Evolutionary conservation across 2,888 invertebrate genomes (phyloP).

Genomic region (Pediacus dermestoides): DNA sequence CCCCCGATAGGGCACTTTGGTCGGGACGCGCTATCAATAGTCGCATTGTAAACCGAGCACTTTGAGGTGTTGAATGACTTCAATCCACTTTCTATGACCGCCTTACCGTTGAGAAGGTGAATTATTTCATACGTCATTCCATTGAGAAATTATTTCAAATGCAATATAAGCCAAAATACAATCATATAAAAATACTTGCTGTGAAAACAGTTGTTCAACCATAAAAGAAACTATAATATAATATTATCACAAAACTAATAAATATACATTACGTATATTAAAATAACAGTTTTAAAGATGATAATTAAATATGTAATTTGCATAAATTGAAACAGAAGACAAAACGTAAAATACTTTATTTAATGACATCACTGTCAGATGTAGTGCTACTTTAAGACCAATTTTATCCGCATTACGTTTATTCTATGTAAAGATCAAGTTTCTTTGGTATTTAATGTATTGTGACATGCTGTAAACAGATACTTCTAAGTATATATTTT

Average conservation of each 20-base stretch:
- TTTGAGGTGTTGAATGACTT: conserved; percentile 48
- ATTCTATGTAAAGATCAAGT: conserved; percentile 38
- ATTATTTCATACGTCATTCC: conserved; percentile 29
- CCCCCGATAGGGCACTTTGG: conserved; percentile 41
- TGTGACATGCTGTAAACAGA: conserved; percentile 21
- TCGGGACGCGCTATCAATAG: conserved; percentile 40
- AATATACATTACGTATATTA: too few relatives aligned
- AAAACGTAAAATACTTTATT: conserved; percentile 33
- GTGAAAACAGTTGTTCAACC: too few relatives aligned
- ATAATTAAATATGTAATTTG: conserved; percentile 14
- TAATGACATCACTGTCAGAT: conserved; percentile 35
- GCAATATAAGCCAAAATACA: too few relatives aligned
- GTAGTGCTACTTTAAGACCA: conserved; percentile 39
- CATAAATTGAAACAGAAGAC: conserved; percentile 24
- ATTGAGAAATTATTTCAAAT: conserved; percentile 16
- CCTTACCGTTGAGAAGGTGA: conserved; percentile 28
- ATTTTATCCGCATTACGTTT: conserved; percentile 34
- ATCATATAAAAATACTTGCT: too few relatives aligned
- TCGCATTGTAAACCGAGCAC: conserved; percentile 47
- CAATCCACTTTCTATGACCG: conserved; percentile 37
- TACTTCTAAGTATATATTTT: too few relatives aligned
- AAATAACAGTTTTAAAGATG: too few relatives aligned
- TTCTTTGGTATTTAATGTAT: conserved; percentile 28
- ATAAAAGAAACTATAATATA: too few relatives aligned
- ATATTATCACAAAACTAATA: too few relatives aligned